Percentiles rank a stretch among this genome's conserved stretches.
Evolutionary conservation across 2,797 vertebrate species (phyloP).

Genomic region (Silurus lanzhouensis): DNA sequence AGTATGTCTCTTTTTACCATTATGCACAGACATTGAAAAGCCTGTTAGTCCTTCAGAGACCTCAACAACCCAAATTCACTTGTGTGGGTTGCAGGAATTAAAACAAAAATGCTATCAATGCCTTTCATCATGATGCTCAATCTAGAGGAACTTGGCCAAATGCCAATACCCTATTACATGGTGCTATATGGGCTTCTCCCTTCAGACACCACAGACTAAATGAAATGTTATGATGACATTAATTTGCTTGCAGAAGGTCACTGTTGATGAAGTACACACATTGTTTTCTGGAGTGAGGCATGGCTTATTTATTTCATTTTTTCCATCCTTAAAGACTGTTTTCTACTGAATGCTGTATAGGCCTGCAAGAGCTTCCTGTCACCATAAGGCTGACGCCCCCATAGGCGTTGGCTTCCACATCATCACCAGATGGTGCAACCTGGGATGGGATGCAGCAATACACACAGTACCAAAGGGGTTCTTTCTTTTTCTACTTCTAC

Average conservation of each 20-base stretch:
- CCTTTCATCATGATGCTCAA: conserved; percentile 60
- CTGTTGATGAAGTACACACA: conserved; percentile 52
- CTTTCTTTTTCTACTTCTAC: conserved; percentile 13
- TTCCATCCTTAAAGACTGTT: conserved; percentile 1
- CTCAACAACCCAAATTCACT: conserved; percentile 51
- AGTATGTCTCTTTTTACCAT: conserved; percentile 55
- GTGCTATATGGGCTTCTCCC: not conserved
- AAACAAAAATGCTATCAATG: conserved; percentile 55
- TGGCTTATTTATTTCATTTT: conserved; percentile 12
- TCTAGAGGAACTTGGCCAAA: conserved; percentile 40
- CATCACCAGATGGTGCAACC: conserved; percentile 50
- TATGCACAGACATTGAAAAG: conserved; percentile 31
- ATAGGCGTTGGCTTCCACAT: conserved; percentile 44
- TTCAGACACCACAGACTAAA: conserved; percentile 31
- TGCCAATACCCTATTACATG: conserved; percentile 26
- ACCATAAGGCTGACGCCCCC: conserved; percentile 44
- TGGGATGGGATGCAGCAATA: conserved; percentile 23
- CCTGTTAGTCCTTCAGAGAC: conserved; percentile 33
- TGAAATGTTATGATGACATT: conserved; percentile 55
- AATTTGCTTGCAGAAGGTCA: conserved; percentile 65
- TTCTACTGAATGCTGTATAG: conserved; percentile 25
- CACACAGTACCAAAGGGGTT: conserved; percentile 18
- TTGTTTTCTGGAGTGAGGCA: conserved; percentile 36
- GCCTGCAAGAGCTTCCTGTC: conserved; percentile 40
- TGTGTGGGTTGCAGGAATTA: conserved; percentile 33